phyloP scores from a whole-genome alignment of 2,113 vertebrate species.

The Pseudolaguvia tuberculata region DNA sequence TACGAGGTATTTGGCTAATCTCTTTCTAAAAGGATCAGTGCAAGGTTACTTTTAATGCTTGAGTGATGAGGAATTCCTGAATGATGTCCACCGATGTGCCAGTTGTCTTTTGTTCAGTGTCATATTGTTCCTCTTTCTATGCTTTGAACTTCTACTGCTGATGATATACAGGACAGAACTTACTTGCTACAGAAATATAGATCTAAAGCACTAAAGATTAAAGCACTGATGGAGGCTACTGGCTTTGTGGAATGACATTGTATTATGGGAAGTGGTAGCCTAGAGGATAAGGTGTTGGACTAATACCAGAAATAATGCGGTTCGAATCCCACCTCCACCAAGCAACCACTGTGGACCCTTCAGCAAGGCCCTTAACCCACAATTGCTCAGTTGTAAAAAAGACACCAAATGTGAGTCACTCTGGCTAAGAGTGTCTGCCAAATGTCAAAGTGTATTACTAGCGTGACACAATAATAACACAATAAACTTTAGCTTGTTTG shows the following conservation, averaged over 20 bases:
- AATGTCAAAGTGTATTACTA: too few species aligned
- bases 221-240: constrained; percentile 45
- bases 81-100: constrained; percentile 38
- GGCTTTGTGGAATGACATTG: constrained; percentile 41
- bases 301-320: too few species aligned
- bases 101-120: constrained; percentile 31
- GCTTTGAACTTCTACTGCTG: constrained; percentile 26
- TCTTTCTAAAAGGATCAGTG: constrained; percentile 56
- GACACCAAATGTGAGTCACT: too few species aligned
- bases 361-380: too few species aligned
- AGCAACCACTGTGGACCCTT: too few species aligned
- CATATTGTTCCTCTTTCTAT: constrained; percentile 38
- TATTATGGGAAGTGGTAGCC: too few species aligned
- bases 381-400: too few species aligned
- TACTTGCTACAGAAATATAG: constrained; percentile 41
- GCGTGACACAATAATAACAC: constrained; percentile 46
- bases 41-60: constrained; percentile 58
- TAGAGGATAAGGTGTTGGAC: too few species aligned
- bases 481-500: constrained; percentile 37
- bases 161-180: constrained; percentile 36
- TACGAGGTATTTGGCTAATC: constrained; percentile 60
- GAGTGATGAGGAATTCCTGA: constrained; percentile 44
- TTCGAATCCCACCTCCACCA: too few species aligned
- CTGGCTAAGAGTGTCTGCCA: too few species aligned
- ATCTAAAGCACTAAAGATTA: constrained; percentile 35